A percentile compares a stretch with the other conserved stretches of the same genome.
Evolutionary conservation across 2,797 vertebrate species (phyloP).

Genomic region (Eidolon dupreanum): DNA sequence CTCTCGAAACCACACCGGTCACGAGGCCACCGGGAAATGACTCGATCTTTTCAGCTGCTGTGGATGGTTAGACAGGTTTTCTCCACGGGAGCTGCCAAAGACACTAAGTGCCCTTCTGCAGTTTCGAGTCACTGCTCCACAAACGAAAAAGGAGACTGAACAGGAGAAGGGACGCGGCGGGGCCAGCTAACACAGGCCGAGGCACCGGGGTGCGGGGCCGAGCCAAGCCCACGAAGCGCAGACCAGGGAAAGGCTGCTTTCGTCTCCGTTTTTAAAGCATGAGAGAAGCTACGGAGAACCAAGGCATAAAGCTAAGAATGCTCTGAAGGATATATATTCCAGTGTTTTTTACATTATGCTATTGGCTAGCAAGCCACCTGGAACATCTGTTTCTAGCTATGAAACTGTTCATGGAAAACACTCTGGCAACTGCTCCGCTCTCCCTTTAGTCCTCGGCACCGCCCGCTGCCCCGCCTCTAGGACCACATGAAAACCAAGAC

Average conservation of each 20-base stretch:
- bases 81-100: conserved; percentile 44
- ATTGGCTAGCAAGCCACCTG: conserved; percentile 75
- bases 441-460: not conserved
- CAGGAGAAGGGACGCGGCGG: accelerated
- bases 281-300: not conserved
- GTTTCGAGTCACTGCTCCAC: not conserved
- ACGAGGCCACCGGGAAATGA: not conserved
- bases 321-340: conserved; percentile 81
- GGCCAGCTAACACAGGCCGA: not conserved
- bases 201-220: not conserved
- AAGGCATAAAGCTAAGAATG: conserved; percentile 65
- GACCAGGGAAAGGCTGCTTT: not conserved
- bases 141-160: not conserved
- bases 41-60: not conserved
- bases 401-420: conserved; percentile 88
- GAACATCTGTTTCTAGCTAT: conserved; percentile 91
- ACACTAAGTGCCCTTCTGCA: not conserved
- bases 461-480: not conserved
- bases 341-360: conserved; percentile 82
- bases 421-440: conserved; percentile 81
- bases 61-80: not conserved
- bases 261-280: conserved; percentile 7
- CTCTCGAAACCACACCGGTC: not conserved
- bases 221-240: not conserved
- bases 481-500: conserved; percentile 45